Conservation (phyloP, 2,113 vertebrate genomes). For the Cinclus cinclus region DNA sequence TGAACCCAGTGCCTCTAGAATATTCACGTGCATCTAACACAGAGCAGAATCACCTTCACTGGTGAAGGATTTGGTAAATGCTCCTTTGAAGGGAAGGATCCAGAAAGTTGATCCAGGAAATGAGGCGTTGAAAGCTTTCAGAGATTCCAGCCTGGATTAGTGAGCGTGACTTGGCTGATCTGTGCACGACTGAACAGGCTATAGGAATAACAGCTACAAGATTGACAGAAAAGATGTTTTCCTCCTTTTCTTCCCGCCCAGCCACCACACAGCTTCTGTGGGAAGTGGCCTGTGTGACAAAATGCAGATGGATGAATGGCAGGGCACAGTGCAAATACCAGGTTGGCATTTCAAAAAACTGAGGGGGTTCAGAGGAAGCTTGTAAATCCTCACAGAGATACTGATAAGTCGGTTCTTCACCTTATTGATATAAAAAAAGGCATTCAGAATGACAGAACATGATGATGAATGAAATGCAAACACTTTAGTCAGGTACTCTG, state of each 20-base stretch:
- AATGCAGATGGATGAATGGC: background rate
- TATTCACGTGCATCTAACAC: background rate
- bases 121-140: background rate
- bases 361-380: background rate
- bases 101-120: background rate
- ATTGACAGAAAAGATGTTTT: background rate
- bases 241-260: background rate
- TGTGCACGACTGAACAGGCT: background rate
- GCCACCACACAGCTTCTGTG: background rate
- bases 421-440: background rate
- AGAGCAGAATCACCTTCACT: background rate
- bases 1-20: background rate
- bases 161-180: background rate
- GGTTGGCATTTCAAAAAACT: background rate
- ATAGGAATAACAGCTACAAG: background rate
- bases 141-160: background rate
- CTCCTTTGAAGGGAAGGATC: background rate
- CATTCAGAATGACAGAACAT: background rate
- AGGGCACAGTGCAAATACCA: background rate
- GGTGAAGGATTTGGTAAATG: background rate
- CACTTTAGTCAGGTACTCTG: background rate
- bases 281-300: background rate
- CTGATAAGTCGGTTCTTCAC: background rate
- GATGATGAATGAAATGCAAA: background rate
- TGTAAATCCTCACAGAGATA: conserved; percentile 13